Base-by-base conservation (phyloP, 2,113 vertebrate species). In the Thinocorus orbignyianus region DNA sequence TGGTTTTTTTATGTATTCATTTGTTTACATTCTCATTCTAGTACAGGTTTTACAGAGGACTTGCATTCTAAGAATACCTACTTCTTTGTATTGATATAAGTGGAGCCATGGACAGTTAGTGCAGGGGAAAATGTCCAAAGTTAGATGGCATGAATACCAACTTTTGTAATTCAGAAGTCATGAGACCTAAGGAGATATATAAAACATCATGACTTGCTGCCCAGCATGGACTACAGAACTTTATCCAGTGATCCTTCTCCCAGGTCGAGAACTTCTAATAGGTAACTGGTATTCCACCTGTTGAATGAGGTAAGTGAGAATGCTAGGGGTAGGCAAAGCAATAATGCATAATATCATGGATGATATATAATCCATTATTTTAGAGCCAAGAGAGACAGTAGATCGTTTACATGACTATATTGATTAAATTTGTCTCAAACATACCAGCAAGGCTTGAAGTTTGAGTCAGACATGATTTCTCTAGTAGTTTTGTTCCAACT, bases 1-100 rank as follows among this genome's bases (percentile, higher is more conserved):
- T 55, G 14, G 0, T 0, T 11, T 30, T 28, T 62, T 70, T n/a
- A 15, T 54, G 51, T 3, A 23, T 46, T 83, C 65, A 5, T 44
- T 88, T 73, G 3, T 33, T 74, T 76, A 62, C 12, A 19, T 69
- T 82, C 9, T 52, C 9, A 41, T 68, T 79, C 41, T 37, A 61
- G 37, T 52, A 69, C 42, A 64, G 13, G 25, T 28, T 83, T 80
- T 88, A 66, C 17, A 31, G 13, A 51, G 65, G 6, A 60, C 9
- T 79, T 68, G 9, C 23, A 79, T 72, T 37, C 30, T 66, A 51
- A 81, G 76, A 92, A 81, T 33, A 46, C n/a, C 25, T 58, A 3
- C 15, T 70, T 72, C 31, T 9, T 39, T 78, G 83, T 49, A 19
- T 17, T 68, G 30, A 55, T 3, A 1, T 14, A 41, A 61, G 13